A percentile compares a stretch with the other conserved stretches of the same genome.
Conservation (phyloP, 2,888 invertebrate species). For the Noctua comes region DNA sequence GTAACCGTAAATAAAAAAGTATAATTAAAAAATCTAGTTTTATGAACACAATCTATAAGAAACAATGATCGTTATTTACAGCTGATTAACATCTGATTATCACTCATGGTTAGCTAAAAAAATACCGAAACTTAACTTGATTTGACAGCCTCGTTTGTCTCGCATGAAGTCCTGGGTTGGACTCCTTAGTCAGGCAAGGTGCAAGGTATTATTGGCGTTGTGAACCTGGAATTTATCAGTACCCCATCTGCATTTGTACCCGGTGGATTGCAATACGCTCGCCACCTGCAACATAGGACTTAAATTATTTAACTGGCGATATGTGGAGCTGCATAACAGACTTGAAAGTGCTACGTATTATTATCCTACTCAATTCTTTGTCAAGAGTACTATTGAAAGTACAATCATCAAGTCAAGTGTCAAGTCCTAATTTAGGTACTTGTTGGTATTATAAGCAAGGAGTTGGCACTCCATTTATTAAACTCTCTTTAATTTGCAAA, state of each 20-base stretch:
- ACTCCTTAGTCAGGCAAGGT: background rate
- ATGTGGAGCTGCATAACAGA: too few relatives aligned
- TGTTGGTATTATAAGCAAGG: background rate
- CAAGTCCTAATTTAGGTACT: background rate
- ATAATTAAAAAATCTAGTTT: background rate
- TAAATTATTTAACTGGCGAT: too few relatives aligned
- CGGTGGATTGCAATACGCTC: too few relatives aligned
- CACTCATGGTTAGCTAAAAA: too few relatives aligned
- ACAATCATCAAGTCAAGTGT: background rate
- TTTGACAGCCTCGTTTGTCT: background rate
- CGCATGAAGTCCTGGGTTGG: background rate
- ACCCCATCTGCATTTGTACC: too few relatives aligned
- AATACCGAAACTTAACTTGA: background rate
- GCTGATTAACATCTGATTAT: too few relatives aligned
- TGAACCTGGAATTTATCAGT: background rate
- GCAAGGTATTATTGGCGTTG: background rate
- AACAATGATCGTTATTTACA: background rate
- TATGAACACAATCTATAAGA: background rate
- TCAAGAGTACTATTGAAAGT: background rate
- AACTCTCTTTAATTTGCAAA: background rate
- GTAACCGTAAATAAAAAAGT: slow-evolving; percentile 1
- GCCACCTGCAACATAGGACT: too few relatives aligned
- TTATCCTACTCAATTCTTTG: background rate
- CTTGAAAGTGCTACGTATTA: too few relatives aligned
- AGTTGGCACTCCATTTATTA: background rate